A percentile compares a stretch with the other conserved stretches of the same genome.
Evolutionary conservation across 2,797 vertebrate species (phyloP).

Genomic region (Zenarchopterus dispar): DNA sequence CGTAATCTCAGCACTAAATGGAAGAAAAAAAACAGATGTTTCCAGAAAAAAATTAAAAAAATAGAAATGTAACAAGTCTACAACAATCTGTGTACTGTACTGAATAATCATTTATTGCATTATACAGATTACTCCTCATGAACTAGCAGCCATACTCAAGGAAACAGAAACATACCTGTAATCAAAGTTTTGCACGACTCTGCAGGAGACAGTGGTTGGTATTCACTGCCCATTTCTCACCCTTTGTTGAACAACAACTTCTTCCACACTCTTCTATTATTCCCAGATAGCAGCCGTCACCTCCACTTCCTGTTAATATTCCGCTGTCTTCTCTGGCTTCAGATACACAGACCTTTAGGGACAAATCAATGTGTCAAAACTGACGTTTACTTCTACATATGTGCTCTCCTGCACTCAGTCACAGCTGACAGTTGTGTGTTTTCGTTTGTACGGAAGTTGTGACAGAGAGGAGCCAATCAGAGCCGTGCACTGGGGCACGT

Average conservation of each 20-base stretch:
- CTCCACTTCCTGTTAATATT: constrained; percentile 44
- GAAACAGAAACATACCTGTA: constrained; percentile 59
- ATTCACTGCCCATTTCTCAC: constrained; percentile 62
- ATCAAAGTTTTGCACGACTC: constrained; percentile 39
- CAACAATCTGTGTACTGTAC: too few species aligned
- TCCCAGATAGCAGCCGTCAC: constrained; percentile 39
- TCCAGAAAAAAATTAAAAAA: too few species aligned
- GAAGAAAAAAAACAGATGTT: too few species aligned
- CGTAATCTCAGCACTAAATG: too few species aligned
- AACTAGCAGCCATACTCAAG: background rate
- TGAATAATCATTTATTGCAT: background rate
- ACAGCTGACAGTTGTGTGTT: constrained; percentile 69
- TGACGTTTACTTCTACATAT: background rate
- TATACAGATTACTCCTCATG: background rate
- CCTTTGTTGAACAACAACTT: constrained; percentile 39
- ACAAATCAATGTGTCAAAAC: constrained; percentile 9
- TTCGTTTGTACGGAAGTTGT: constrained; percentile 78
- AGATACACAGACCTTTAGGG: background rate
- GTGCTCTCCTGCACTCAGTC: constrained; percentile 15
- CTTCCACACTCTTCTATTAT: constrained; percentile 24
- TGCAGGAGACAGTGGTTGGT: constrained; percentile 57
- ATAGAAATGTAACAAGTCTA: too few species aligned
- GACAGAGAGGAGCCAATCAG: constrained; percentile 70
- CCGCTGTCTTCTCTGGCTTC: constrained; percentile 26
- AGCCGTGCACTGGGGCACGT: constrained; percentile 40